These are phyloP conservation scores for Ophiothrix spiculata DNA, from an alignment of 35 echinoderm and acorn worm genomes.

Conservation along the genomic window DNA sequence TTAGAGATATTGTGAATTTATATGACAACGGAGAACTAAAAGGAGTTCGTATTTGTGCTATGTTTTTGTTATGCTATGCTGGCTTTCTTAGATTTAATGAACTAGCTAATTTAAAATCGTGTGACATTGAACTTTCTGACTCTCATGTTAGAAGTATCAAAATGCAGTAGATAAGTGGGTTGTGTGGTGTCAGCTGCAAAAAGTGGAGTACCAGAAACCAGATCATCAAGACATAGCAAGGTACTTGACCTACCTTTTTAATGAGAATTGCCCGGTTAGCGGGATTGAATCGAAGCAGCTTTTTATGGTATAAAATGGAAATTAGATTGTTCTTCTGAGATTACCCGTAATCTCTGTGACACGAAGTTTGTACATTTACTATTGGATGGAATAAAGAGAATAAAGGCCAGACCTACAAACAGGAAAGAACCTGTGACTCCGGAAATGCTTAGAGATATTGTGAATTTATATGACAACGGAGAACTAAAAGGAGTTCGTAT, in stretches of 20 bases:
- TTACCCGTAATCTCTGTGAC: neutral
- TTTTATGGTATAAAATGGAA: slow-evolving; percentile 8
- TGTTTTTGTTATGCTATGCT: no score
- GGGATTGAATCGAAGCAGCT: neutral
- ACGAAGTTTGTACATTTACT: neutral
- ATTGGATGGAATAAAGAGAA: neutral
- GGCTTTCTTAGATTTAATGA: no score
- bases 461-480: neutral
- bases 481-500: neutral
- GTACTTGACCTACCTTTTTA: neutral
- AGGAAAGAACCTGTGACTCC: neutral
- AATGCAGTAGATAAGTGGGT: neutral
- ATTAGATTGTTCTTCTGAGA: neutral
- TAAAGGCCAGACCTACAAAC: neutral
- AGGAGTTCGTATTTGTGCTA: no score
- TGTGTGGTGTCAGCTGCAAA: neutral
- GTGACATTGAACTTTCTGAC: no score
- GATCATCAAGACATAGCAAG: neutral
- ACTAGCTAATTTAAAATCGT: no score
- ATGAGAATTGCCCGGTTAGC: neutral
- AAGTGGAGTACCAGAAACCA: neutral
- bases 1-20: no score
- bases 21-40: no score
- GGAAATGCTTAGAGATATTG: neutral
- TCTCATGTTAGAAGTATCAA: neutral